These are phyloP conservation scores for Eupithecia exiguata DNA, from an alignment of 2,888 invertebrate genomes.

Conservation along the genomic window DNA sequence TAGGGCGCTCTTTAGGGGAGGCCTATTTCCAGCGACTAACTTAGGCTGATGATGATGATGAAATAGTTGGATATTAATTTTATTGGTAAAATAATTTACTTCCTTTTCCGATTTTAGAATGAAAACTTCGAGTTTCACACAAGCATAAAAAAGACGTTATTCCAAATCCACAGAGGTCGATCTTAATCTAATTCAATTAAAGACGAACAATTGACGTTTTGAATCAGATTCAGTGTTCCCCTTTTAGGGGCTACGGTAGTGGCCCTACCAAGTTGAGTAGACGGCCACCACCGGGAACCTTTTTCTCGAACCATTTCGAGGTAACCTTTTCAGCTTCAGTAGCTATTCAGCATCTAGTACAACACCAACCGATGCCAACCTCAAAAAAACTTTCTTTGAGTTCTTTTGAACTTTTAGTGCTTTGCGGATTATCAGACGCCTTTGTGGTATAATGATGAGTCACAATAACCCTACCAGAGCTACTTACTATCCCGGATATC, in stretches of 20 bases:
- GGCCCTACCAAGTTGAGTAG: too few species aligned
- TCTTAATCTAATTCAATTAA: neutral
- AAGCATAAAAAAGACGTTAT: neutral
- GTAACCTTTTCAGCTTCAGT: neutral
- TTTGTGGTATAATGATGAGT: neutral
- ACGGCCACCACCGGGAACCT: too few species aligned
- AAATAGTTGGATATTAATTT: too few species aligned
- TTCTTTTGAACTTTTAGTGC: neutral
- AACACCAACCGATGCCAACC: neutral
- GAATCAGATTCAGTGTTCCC: neutral
- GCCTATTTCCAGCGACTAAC: too few species aligned
- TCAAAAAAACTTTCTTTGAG: neutral
- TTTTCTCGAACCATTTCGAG: too few species aligned
- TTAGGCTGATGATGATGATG: too few species aligned
- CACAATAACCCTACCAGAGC: neutral
- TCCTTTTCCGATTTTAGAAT: too few species aligned
- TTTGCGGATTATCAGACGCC: too few species aligned
- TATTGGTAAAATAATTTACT: too few species aligned
- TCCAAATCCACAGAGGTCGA: neutral
- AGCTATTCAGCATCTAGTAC: neutral
- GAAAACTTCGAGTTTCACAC: neutral
- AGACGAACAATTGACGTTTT: neutral
- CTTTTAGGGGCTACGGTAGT: too few species aligned
- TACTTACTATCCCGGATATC: constrained; percentile 2
- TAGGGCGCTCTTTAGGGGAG: too few species aligned